Base-by-base conservation (phyloP, 2,113 vertebrate genomes). In the Pseudonaja textilis region DNA sequence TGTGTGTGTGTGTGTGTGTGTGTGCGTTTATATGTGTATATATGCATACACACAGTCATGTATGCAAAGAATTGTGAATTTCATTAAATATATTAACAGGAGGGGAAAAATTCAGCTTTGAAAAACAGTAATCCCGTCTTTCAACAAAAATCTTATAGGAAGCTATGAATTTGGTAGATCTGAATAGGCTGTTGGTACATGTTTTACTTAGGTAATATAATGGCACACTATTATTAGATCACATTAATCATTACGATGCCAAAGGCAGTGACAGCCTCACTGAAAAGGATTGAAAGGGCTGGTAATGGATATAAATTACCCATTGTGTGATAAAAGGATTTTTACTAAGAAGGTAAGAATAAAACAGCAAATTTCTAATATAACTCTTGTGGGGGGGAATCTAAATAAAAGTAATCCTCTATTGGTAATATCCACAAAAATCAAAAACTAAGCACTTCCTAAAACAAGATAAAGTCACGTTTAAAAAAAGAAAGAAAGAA, bases 291-390 rank as follows among this genome's bases (percentile, higher is more conserved):
- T 99, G 99, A 99, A 99, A 99, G 99, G 98, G 98, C 98, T 99
- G 98, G 99, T 99, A 99, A 99, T 99, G 99, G 99, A 99, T 99
- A 99, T 99, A 99, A 99, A 99, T 99, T 99, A 99, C 98, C 99
- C 98, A 99, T 99, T 99, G 99, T 99, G 99, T 99, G 99, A 99
- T 99, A 99, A 99, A 99, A 99, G 99, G 99, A 99, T 99, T 99
- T 99, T 98, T 98, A 98, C 99, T 99, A 99, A 99, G 98, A 99
- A 99, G 99, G 99, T 99, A 99, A 98, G 98, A 99, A 99, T 99
- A 99, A 99, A 99, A 99, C 98, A 98, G 98, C 98, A 99, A 98
- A 99, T 98, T 98, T 98, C 98, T 98, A 98, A 99, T 98, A 98
- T 97, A 98, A 98, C 98, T 98, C 97, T 98, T 98, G 98, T 97